Evolutionary conservation across 2,113 vertebrate genomes (phyloP).

Genomic region (Paramisgurnus dabryanus): DNA sequence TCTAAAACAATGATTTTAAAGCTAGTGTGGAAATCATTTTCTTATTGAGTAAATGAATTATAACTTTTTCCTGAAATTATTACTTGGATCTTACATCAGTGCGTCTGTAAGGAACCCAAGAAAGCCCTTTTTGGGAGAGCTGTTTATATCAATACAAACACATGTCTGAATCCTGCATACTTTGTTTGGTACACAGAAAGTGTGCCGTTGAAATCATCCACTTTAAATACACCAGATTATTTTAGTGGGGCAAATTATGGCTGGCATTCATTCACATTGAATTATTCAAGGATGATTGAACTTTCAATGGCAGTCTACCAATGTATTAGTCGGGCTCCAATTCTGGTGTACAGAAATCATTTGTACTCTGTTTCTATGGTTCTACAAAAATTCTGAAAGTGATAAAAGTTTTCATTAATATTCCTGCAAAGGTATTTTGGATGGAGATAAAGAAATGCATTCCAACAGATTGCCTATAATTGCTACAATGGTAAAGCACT

Average conservation of each 20-base stretch:
- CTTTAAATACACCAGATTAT: background rate
- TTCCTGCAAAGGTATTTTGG: constrained; percentile 28
- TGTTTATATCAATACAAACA: background rate
- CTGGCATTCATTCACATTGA: background rate
- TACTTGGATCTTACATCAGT: background rate
- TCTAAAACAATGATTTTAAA: too few relatives aligned
- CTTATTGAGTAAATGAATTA: background rate
- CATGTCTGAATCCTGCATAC: background rate
- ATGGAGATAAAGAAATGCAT: background rate
- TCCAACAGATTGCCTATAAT: constrained; percentile 6
- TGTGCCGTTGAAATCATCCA: background rate
- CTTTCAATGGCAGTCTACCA: background rate
- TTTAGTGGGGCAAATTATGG: background rate
- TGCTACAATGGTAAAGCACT: background rate
- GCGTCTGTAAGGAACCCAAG: background rate
- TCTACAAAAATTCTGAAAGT: background rate
- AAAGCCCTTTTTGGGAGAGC: background rate
- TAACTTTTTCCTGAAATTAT: background rate
- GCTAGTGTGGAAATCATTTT: too few relatives aligned
- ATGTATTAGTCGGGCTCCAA: constrained; percentile 17
- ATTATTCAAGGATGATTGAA: background rate
- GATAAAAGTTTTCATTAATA: background rate
- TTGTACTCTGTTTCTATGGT: background rate
- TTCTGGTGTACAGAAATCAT: background rate
- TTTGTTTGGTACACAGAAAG: background rate